Evolutionary conservation across 2,113 vertebrate genomes (phyloP).

Genomic region (Prolemur simus): DNA sequence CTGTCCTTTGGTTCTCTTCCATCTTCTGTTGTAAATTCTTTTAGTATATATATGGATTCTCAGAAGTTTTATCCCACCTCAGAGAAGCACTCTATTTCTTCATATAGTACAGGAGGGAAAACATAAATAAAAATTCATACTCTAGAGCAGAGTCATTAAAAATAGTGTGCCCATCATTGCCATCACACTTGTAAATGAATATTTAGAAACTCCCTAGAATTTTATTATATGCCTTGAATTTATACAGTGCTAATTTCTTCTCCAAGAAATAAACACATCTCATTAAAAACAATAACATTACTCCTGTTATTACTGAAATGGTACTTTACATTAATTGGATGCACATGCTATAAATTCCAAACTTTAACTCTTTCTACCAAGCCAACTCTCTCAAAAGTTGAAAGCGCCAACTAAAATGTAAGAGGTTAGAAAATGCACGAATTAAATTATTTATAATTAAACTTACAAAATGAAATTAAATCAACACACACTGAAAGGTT

Average conservation of each 20-base stretch:
- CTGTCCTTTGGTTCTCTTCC: background rate
- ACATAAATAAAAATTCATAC: conserved; percentile 17
- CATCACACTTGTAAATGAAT: background rate
- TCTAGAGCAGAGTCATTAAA: conserved; percentile 29
- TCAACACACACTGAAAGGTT: background rate
- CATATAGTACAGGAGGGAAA: background rate
- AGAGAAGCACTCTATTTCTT: conserved; percentile 27
- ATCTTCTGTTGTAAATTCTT: background rate
- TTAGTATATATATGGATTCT: background rate
- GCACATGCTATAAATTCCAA: background rate
- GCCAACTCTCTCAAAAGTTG: background rate
- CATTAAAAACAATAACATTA: conserved; percentile 36
- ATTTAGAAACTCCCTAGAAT: background rate
- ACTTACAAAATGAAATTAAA: conserved; percentile 48
- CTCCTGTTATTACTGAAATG: conserved; percentile 25
- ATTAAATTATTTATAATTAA: background rate
- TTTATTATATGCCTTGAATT: conserved; percentile 34
- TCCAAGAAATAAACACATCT: conserved; percentile 38
- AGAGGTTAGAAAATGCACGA: conserved; percentile 25
- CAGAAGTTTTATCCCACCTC: background rate
- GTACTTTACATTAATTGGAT: conserved; percentile 29
- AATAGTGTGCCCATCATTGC: background rate
- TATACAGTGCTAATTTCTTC: conserved; percentile 31
- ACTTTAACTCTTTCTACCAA: conserved; percentile 14
- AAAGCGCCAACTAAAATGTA: conserved; percentile 45